phyloP scores from a whole-genome alignment of 2,797 vertebrate species.

The Buceros bicornis region DNA sequence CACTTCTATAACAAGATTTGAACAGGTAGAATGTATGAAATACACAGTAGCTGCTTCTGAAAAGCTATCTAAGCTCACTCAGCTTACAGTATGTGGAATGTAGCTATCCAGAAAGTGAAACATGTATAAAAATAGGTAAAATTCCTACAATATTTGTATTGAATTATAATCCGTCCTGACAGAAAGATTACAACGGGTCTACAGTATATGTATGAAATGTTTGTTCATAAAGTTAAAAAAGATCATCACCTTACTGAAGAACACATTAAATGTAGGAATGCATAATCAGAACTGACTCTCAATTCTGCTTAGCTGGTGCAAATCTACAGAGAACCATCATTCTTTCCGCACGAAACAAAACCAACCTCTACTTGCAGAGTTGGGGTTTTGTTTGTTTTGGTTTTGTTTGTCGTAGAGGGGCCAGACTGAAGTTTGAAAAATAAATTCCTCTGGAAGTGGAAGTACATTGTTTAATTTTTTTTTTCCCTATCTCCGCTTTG shows the following conservation, averaged over 20 bases:
- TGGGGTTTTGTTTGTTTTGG: neutral
- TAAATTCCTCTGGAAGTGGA: conserved; percentile 55
- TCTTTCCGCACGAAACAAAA: conserved; percentile 64
- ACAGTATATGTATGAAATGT: conserved; percentile 79
- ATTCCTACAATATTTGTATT: conserved; percentile 78
- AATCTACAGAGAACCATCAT: conserved; percentile 70
- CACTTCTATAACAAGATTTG: conserved; percentile 22
- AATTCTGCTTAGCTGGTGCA: conserved; percentile 76
- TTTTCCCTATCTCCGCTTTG: conserved; percentile 11
- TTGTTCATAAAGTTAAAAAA: conserved; percentile 78
- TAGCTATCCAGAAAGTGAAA: conserved; percentile 72
- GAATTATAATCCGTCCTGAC: conserved; percentile 72
- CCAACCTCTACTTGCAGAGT: conserved; percentile 27
- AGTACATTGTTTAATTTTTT: neutral
- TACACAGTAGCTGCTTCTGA: conserved; percentile 61
- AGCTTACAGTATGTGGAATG: conserved; percentile 70
- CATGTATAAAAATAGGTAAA: conserved; percentile 84
- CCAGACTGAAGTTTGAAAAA: conserved; percentile 45
- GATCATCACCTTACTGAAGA: conserved; percentile 59
- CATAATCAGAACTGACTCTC: conserved; percentile 76
- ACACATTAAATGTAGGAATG: conserved; percentile 75
- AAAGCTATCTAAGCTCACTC: conserved; percentile 52
- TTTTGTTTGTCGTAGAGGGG: conserved; percentile 53
- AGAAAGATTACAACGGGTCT: conserved; percentile 73
- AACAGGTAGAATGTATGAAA: conserved; percentile 60